These are phyloP conservation scores for Microcebus ravelobensis DNA, from an alignment of 2,113 vertebrate genomes.

Conservation along the genomic window DNA sequence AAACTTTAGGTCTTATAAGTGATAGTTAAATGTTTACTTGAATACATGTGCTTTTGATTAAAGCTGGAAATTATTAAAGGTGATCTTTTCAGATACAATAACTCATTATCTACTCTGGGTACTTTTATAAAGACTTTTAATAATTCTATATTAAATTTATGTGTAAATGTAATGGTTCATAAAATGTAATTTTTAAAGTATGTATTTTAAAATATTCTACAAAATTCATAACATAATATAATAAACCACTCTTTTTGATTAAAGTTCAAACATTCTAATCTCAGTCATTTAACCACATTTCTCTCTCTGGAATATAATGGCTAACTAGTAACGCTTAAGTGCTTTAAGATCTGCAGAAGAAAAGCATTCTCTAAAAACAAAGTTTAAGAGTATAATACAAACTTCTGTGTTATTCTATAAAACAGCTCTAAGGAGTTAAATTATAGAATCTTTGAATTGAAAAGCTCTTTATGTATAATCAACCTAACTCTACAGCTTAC, in stretches of 20 bases:
- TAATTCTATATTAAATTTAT: neutral
- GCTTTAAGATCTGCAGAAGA: neutral
- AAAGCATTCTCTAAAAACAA: constrained; percentile 33
- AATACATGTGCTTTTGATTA: constrained; percentile 34
- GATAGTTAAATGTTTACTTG: neutral
- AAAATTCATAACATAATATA: constrained; percentile 36
- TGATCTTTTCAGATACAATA: neutral
- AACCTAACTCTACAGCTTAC: neutral
- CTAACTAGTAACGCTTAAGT: neutral
- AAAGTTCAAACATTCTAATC: constrained; percentile 41
- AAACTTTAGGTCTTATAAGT: constrained; percentile 45
- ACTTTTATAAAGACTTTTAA: neutral
- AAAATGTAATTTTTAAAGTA: neutral
- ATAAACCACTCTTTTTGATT: neutral
- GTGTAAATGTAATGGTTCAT: neutral
- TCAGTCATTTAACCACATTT: constrained; percentile 24
- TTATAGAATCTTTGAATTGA: constrained; percentile 6
- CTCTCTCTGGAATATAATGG: constrained; percentile 28
- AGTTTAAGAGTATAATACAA: neutral
- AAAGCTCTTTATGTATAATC: constrained; percentile 8
- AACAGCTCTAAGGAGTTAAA: neutral
- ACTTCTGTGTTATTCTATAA: constrained; percentile 39
- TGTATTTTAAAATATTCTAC: neutral
- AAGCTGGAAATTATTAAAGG: constrained; percentile 10
- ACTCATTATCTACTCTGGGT: neutral